Conservation (phyloP, 2,113 vertebrate genomes). For the Craseonycteris thonglongyai region DNA sequence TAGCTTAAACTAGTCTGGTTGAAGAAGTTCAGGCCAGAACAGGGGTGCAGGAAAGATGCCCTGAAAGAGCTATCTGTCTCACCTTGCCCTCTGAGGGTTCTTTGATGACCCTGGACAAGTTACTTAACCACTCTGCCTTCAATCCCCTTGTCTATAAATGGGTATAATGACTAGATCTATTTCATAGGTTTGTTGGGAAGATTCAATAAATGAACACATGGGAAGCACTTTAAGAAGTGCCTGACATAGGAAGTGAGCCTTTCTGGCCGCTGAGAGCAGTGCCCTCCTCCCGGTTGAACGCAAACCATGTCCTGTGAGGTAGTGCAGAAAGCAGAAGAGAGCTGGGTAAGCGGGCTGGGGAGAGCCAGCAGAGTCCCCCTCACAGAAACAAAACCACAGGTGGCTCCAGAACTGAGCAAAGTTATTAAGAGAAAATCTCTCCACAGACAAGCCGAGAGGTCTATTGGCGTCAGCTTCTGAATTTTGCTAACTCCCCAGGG, state of each 20-base stretch:
- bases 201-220: not conserved
- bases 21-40: not conserved
- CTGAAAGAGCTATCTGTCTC: not conserved
- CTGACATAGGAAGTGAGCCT: not conserved
- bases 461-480: not conserved
- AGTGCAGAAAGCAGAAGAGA: not conserved
- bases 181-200: not conserved
- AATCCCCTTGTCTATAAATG: not conserved
- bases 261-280: not conserved
- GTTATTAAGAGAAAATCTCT: not conserved
- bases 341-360: fast-evolving
- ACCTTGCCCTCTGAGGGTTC: not conserved
- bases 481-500: not conserved
- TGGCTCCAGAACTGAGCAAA: not conserved
- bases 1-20: not conserved
- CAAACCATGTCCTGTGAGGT: not conserved
- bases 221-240: not conserved
- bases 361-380: not conserved
- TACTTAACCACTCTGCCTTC: not conserved
- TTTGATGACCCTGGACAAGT: not conserved
- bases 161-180: not conserved
- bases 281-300: not conserved
- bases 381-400: not conserved
- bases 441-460: not conserved
- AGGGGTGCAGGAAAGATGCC: not conserved